phyloP scores from a whole-genome alignment of 2,113 vertebrate genomes.

The Peromyscus californicus region DNA sequence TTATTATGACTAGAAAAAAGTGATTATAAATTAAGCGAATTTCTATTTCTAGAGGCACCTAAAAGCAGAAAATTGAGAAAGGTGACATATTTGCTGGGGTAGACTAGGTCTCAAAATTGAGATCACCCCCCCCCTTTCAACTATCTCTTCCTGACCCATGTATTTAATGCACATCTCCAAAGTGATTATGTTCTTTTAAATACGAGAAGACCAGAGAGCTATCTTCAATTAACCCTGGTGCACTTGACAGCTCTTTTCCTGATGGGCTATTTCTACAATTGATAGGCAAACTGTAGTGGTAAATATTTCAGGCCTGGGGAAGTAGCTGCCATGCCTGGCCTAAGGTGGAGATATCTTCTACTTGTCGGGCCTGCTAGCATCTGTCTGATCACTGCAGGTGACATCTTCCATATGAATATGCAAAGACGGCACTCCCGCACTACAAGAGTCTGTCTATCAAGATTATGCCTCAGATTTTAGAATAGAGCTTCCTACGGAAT shows the following conservation, averaged over 20 bases:
- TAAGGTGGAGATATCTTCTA: neutral
- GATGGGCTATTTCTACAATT: neutral
- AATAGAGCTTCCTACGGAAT: slow-evolving; percentile 15
- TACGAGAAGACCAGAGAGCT: neutral
- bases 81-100: neutral
- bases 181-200: slow-evolving; percentile 52
- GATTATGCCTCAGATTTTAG: neutral
- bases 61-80: slow-evolving; percentile 46
- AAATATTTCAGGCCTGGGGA: neutral
- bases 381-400: neutral
- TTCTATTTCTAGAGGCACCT: slow-evolving; percentile 50
- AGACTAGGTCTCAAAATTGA: slow-evolving; percentile 46
- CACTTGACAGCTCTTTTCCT: neutral
- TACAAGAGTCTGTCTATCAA: neutral
- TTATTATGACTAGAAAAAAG: slow-evolving; percentile 48
- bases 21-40: slow-evolving; percentile 6
- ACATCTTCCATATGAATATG: neutral
- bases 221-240: slow-evolving; percentile 35
- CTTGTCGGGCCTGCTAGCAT: neutral
- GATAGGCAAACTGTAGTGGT: neutral
- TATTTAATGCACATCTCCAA: slow-evolving; percentile 41
- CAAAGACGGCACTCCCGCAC: neutral
- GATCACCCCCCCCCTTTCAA: slow-evolving; percentile 16
- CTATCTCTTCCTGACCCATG: neutral
- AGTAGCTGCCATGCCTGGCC: neutral